Conservation (phyloP, 2,113 vertebrate species). For the Scomber scombrus region DNA sequence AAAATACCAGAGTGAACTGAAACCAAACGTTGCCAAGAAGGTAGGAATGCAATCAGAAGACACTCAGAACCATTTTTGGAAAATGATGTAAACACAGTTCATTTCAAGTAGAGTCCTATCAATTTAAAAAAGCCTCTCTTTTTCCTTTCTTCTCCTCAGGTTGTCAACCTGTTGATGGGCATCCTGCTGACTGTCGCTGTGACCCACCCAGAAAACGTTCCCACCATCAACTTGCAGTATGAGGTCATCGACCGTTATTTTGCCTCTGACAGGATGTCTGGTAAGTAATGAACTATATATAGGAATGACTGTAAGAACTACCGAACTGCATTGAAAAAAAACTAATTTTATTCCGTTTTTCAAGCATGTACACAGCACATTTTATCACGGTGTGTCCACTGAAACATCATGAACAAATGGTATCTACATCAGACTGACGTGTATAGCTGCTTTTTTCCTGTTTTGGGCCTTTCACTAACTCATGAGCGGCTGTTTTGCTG, state of each 20-base stretch:
- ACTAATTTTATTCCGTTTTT: no score
- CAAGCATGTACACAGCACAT: not conserved
- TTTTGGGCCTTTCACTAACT: not conserved
- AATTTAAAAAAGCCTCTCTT: not conserved
- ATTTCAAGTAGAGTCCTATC: not conserved
- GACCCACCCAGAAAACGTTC: slow-evolving; percentile 95
- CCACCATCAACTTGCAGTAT: slow-evolving; percentile 95
- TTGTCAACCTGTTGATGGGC: slow-evolving; percentile 96
- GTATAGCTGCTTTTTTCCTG: not conserved
- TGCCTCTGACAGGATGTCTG: slow-evolving; percentile 95
- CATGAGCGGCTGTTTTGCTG: slow-evolving; percentile 16
- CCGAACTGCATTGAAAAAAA: not conserved
- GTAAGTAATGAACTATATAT: slow-evolving; percentile 80
- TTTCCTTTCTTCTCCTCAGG: slow-evolving; percentile 80
- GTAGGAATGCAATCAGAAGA: not conserved
- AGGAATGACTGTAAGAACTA: not conserved
- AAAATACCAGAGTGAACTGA: not conserved
- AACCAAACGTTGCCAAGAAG: not conserved
- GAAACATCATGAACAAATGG: not conserved
- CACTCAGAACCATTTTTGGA: not conserved
- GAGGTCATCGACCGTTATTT: slow-evolving; percentile 98
- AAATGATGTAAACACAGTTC: not conserved
- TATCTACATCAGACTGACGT: not conserved
- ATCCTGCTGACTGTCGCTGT: slow-evolving; percentile 97
- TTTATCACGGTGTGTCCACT: not conserved